Evolutionary conservation across 2,113 vertebrate species (phyloP).

Genomic region (Podarcis raffonei): DNA sequence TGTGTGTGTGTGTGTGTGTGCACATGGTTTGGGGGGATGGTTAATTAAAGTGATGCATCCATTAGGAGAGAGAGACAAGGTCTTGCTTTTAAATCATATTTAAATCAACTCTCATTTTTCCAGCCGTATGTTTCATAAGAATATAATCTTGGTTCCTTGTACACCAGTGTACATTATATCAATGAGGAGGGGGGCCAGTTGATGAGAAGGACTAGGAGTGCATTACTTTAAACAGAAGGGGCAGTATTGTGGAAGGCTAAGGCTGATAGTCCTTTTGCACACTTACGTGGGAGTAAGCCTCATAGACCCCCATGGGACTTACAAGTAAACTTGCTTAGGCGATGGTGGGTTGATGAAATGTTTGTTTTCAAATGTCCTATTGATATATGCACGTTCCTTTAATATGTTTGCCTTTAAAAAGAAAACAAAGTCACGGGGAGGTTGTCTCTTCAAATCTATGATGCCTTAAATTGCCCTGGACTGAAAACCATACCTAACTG

Average conservation of each 20-base stretch:
- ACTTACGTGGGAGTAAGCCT: background rate
- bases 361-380: background rate
- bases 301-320: background rate
- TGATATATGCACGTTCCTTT: background rate
- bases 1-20: no score
- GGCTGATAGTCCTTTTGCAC: background rate
- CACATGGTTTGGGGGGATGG: no score
- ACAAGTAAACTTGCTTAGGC: background rate
- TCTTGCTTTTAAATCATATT: background rate
- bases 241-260: background rate
- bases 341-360: background rate
- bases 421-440: background rate
- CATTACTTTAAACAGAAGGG: slow-evolving; percentile 37
- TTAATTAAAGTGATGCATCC: background rate
- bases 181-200: no score
- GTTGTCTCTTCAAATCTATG: background rate
- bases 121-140: no score
- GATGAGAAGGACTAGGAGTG: background rate
- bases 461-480: background rate
- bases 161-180: background rate
- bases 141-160: background rate
- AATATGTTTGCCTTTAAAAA: background rate
- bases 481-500: background rate
- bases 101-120: background rate
- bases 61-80: no score